Conservation (phyloP, 2,888 invertebrate genomes). For the Sepioteuthis lessoniana region DNA sequence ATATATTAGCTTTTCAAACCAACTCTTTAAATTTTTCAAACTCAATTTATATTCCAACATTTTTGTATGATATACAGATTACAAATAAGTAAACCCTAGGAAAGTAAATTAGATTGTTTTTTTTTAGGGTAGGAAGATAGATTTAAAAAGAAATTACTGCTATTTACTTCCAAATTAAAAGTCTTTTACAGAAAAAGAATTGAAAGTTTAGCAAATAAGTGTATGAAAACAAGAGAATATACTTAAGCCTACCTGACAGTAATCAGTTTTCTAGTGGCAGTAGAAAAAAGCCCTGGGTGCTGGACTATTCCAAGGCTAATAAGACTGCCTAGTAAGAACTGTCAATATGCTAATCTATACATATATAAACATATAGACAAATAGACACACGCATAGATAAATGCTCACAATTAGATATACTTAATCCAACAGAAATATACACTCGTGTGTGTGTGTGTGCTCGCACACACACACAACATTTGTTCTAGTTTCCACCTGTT, state of each 20-base stretch:
- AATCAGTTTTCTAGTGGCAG: background rate
- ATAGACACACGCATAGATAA: background rate
- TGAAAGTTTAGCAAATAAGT: background rate
- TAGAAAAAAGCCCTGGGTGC: background rate
- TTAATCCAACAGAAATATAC: background rate
- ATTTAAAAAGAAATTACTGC: background rate
- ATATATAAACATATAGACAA: background rate
- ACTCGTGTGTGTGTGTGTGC: background rate
- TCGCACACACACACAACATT: background rate
- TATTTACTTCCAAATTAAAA: background rate
- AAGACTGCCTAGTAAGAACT: background rate
- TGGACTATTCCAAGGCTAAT: constrained; percentile 12
- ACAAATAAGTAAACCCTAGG: too few relatives aligned
- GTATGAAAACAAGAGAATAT: background rate
- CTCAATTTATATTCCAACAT: too few relatives aligned
- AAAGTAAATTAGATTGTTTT: background rate
- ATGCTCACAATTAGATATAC: background rate
- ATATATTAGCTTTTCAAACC: too few relatives aligned
- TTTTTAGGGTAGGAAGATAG: background rate
- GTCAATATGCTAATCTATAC: background rate
- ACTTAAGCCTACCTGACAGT: background rate
- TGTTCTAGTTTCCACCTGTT: background rate
- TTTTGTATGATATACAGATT: too few relatives aligned
- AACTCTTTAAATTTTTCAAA: too few relatives aligned
- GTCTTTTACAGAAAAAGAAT: background rate